Conservation (phyloP, 2,888 invertebrate genomes). For the Stenodema calcarata region DNA sequence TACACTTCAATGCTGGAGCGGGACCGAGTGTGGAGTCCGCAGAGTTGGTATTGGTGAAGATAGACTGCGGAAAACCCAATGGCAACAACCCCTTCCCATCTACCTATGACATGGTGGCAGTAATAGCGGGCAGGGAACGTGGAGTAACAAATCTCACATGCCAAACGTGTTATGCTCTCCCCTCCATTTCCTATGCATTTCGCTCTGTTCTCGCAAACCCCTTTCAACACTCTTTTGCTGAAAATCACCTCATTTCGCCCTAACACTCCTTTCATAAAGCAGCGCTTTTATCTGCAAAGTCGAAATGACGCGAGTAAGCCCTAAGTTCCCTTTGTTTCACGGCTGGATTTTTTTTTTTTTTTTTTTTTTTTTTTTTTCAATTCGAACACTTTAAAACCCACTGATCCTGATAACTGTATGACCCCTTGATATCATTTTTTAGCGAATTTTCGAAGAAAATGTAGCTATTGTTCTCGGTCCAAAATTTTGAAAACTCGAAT, state of each 20-base stretch:
- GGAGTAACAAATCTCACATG: background rate
- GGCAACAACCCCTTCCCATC: background rate
- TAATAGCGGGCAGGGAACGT: background rate
- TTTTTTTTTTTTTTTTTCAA: too few relatives aligned
- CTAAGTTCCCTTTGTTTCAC: too few relatives aligned
- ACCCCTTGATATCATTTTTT: too few relatives aligned
- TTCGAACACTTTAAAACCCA: too few relatives aligned
- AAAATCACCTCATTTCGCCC: background rate
- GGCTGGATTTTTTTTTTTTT: too few relatives aligned
- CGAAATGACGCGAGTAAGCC: too few relatives aligned
- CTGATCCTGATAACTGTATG: too few relatives aligned
- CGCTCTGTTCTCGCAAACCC: background rate
- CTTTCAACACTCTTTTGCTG: background rate
- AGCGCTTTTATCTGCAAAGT: too few relatives aligned
- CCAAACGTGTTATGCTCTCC: background rate
- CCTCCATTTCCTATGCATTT: background rate
- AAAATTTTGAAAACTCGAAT: too few relatives aligned
- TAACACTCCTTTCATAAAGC: background rate
- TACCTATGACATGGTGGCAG: background rate
- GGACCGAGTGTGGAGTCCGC: background rate
- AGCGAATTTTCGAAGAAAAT: too few relatives aligned
- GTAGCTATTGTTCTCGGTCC: too few relatives aligned
- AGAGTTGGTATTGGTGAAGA: background rate
- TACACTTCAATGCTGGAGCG: background rate
- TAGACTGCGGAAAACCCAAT: background rate